These are phyloP conservation scores for Archilochus colubris DNA, from an alignment of 2,113 vertebrate genomes.

Conservation along the genomic window DNA sequence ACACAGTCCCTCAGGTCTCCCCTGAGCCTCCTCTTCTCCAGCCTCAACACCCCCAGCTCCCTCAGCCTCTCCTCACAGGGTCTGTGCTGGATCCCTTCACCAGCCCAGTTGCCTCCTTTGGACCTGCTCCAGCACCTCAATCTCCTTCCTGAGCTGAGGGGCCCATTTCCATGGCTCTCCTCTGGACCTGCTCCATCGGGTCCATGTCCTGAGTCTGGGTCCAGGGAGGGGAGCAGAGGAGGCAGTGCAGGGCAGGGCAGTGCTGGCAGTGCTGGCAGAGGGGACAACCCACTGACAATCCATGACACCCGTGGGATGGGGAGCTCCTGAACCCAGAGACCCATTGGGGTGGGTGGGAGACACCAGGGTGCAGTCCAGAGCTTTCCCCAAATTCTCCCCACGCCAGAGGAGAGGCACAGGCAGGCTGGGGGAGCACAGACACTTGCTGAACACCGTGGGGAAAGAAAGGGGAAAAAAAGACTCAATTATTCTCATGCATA, in stretches of 20 bases:
- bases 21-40: too few species aligned
- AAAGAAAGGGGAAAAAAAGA: not conserved
- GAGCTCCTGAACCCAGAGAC: not conserved
- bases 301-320: accelerated
- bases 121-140: too few species aligned
- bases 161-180: too few species aligned
- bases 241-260: not conserved
- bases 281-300: accelerated
- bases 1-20: too few species aligned
- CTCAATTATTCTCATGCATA: slow-evolving; percentile 41
- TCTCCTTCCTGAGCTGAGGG: too few species aligned
- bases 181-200: too few species aligned
- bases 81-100: too few species aligned
- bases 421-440: not conserved
- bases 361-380: accelerated
- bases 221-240: not conserved
- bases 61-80: too few species aligned
- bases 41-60: too few species aligned
- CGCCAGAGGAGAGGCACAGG: not conserved
- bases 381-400: not conserved
- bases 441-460: not conserved
- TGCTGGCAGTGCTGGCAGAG: accelerated
- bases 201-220: too few species aligned
- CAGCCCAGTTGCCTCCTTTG: too few species aligned
- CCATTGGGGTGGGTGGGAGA: not conserved